Base-by-base conservation (phyloP, 2,113 vertebrate genomes). In the Mesitornis unicolor region DNA sequence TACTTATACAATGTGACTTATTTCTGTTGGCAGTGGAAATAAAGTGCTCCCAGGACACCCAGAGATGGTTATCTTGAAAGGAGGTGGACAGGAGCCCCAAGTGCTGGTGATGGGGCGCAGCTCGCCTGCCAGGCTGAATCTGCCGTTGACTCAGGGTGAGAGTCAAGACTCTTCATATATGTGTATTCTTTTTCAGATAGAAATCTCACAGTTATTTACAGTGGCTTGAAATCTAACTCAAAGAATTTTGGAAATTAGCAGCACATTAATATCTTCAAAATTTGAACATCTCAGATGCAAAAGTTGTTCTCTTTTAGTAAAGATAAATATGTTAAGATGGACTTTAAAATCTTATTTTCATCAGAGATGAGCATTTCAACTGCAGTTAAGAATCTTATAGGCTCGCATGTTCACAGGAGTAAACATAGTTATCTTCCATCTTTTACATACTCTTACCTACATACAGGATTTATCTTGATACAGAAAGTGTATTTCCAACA, bases 131-230 rank as follows among this genome's bases (percentile, higher is more conserved):
- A 94, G 60, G 28, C 61, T 93, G 88, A 95, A 82, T 71, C 93
- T 98, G 64, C 97, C 97, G 0, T 51, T 92, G 65, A 70, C 94
- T 96, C 97, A 97, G 87, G 97, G 98, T 98, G 79, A 97, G 90
- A 57, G 29, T 60, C 63, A 64, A 92, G 42, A 73, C 17, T 60
- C 26, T 75, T 79, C 22, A 24, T 33, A 11, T 6, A 1, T 19
- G 18, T 54, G 9, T 73, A 14, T 84, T 78, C 20, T 78, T 78
- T 85, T 82, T 19, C 45, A 74, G 33, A 42, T 31, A 69, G 78
- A 71, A 89, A 73, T 45, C 40, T 36, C 9, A 5, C 33, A 68
- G 65, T 13, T 76, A 25, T 54, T 29, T 75, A 38, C 19, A 69
- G 28, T 57, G 69, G n/a, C 48, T 38, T 48, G 33, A 54, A 95